These are phyloP conservation scores for Euspilapteryx auroguttella DNA, from an alignment of 2,888 invertebrate species.

Conservation along the genomic window DNA sequence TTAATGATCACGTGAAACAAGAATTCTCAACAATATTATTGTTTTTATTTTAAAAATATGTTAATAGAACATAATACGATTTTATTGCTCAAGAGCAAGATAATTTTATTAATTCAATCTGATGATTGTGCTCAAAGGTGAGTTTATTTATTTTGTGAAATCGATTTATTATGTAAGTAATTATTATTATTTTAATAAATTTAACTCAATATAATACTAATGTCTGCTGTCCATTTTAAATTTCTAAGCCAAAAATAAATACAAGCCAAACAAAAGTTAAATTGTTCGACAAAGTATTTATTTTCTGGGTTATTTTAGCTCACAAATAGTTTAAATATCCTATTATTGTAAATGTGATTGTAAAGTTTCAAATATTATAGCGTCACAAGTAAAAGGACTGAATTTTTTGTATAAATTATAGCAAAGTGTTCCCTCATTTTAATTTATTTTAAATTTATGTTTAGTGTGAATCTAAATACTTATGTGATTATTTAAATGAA, in stretches of 20 bases:
- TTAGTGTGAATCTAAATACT: conserved; percentile 57
- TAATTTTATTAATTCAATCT: conserved; percentile 28
- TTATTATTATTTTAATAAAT: conserved; percentile 13
- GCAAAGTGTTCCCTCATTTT: conserved; percentile 48
- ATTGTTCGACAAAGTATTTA: no score
- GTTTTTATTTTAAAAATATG: conserved; percentile 2
- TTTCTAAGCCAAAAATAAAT: background rate
- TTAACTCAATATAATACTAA: no score
- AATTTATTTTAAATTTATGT: conserved; percentile 55
- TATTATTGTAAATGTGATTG: conserved; percentile 55
- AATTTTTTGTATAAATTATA: conserved; percentile 56
- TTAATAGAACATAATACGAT: conserved; percentile 10
- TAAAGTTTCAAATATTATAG: conserved; percentile 50
- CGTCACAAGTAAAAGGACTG: conserved; percentile 57
- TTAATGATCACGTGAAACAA: no score
- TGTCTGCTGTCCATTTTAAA: no score
- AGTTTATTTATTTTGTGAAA: conserved; percentile 36
- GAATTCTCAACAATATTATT: conserved; percentile 16
- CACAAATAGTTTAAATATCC: no score
- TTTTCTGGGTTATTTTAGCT: no score
- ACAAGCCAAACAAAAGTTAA: no score
- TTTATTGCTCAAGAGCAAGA: conserved; percentile 46
- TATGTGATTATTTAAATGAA: conserved; percentile 56
- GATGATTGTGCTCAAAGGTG: conserved; percentile 49
- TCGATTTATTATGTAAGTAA: conserved; percentile 22